phyloP scores from a whole-genome alignment of 1,140 invertebrate species.

The Drosophila persimilis region DNA sequence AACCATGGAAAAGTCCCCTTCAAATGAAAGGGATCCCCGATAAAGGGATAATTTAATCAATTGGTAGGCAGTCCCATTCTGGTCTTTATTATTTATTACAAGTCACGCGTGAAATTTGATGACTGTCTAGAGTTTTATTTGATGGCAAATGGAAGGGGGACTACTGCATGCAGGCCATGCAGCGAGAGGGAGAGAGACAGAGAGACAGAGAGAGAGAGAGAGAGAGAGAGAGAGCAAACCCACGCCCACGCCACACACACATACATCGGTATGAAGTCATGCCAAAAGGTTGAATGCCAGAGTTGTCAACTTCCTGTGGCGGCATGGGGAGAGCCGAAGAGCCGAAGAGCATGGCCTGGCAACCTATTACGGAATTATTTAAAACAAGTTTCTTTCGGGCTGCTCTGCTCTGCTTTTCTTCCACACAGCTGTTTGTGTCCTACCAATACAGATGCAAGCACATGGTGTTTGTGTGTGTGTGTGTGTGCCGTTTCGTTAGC shows the following conservation, averaged over 20 bases:
- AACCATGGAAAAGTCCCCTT: no score
- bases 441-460: slow-evolving; percentile 2
- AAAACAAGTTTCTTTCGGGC: slow-evolving; percentile 13
- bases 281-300: slow-evolving; percentile 20
- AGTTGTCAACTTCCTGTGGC: slow-evolving; percentile 56
- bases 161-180: no score
- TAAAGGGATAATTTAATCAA: no score
- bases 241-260: slow-evolving; percentile 7
- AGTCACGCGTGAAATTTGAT: no score
- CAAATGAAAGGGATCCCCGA: no score
- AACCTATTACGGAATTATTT: slow-evolving; percentile 32
- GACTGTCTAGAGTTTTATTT: no score
- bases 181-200: not conserved
- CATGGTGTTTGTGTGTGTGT: not conserved
- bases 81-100: no score
- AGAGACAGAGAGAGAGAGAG: not conserved
- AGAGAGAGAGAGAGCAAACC: not conserved
- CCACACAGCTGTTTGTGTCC: slow-evolving; percentile 13
- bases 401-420: slow-evolving; percentile 61
- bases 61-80: no score
- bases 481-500: slow-evolving; percentile 38
- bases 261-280: not conserved
- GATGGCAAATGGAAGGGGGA: no score
- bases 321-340: no score
- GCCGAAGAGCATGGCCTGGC: slow-evolving; percentile 36